These are phyloP conservation scores for Crossocerus cetratus DNA, from an alignment of 2,888 invertebrate genomes.

Conservation along the genomic window DNA sequence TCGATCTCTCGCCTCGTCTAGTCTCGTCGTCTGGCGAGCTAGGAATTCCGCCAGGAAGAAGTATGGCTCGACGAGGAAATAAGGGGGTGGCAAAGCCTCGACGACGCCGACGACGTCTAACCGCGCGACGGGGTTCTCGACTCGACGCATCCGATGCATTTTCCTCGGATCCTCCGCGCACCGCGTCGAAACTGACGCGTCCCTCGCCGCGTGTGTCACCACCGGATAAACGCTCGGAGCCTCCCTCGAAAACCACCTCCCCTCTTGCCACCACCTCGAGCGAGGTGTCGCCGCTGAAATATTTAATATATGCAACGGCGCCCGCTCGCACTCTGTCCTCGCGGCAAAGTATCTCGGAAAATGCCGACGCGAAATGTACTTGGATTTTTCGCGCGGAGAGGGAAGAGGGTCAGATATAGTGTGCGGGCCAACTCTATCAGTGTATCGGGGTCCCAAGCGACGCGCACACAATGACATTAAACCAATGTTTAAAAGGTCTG, in stretches of 20 bases:
- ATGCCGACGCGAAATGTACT: too few relatives aligned
- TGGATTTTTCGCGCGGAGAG: too few relatives aligned
- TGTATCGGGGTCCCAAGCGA: too few relatives aligned
- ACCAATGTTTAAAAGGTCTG: too few relatives aligned
- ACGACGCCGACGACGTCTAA: background rate
- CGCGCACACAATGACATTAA: too few relatives aligned
- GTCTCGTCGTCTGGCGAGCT: background rate
- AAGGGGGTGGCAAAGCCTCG: conserved; percentile 4
- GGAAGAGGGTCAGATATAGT: too few relatives aligned
- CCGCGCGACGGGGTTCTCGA: background rate
- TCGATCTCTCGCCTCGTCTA: too few relatives aligned
- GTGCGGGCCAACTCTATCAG: too few relatives aligned
- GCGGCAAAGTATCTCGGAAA: too few relatives aligned
- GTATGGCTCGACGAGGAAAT: background rate
- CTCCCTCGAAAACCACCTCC: background rate
- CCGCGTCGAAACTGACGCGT: conserved; percentile 34
- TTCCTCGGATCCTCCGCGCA: conserved; percentile 10
- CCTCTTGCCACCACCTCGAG: background rate
- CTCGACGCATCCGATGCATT: conserved; percentile 41
- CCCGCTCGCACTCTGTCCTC: background rate
- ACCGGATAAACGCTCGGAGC: conserved; percentile 19
- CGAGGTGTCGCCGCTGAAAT: conserved; percentile 1
- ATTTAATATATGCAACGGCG: background rate
- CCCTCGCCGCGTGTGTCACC: conserved; percentile 26
- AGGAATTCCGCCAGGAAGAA: background rate